phyloP scores from a whole-genome alignment of 2,797 vertebrate genomes.

The Naso thynnoides region DNA sequence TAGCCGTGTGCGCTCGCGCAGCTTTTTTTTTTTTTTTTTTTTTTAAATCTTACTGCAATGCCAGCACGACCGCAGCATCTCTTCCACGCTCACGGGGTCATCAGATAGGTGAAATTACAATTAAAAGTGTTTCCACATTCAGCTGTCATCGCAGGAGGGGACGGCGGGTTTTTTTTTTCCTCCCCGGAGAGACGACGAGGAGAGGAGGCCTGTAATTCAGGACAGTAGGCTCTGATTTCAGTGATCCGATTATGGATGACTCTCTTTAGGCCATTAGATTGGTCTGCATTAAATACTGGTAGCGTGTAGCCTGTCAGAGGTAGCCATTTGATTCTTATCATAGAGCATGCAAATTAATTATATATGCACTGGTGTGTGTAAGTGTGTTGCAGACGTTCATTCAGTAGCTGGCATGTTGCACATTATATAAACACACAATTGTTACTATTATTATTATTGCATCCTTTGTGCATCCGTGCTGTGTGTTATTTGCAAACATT shows the following conservation, averaged over 20 bases:
- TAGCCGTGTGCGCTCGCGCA: slow-evolving; percentile 20
- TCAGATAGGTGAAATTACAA: slow-evolving; percentile 53
- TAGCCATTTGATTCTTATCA: slow-evolving; percentile 49
- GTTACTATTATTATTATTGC: too few relatives aligned
- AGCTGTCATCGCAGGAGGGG: slow-evolving; percentile 51
- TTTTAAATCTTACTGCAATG: slow-evolving; percentile 55
- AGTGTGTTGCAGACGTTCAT: slow-evolving; percentile 13
- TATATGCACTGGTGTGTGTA: slow-evolving; percentile 52
- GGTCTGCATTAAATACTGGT: slow-evolving; percentile 28
- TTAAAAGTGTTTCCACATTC: slow-evolving; percentile 22
- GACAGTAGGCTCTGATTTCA: slow-evolving; percentile 53
- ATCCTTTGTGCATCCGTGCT: slow-evolving; percentile 12
- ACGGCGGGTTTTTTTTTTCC: slow-evolving; percentile 3
- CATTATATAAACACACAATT: slow-evolving; percentile 25
- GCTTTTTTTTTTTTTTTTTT: slow-evolving; percentile 9
- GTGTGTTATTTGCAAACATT: slow-evolving; percentile 18
- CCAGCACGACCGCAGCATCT: slow-evolving; percentile 44
- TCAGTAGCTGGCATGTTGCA: slow-evolving; percentile 64
- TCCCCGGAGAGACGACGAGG: slow-evolving; percentile 12
- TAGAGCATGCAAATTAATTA: slow-evolving; percentile 58
- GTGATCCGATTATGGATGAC: slow-evolving; percentile 30
- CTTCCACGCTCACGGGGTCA: slow-evolving; percentile 44
- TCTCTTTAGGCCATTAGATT: slow-evolving; percentile 10
- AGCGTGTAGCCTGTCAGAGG: slow-evolving; percentile 40
- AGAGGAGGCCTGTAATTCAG: slow-evolving; percentile 52